phyloP scores from a whole-genome alignment of 1,140 invertebrate genomes.

The Aporrectodea caliginosa region DNA sequence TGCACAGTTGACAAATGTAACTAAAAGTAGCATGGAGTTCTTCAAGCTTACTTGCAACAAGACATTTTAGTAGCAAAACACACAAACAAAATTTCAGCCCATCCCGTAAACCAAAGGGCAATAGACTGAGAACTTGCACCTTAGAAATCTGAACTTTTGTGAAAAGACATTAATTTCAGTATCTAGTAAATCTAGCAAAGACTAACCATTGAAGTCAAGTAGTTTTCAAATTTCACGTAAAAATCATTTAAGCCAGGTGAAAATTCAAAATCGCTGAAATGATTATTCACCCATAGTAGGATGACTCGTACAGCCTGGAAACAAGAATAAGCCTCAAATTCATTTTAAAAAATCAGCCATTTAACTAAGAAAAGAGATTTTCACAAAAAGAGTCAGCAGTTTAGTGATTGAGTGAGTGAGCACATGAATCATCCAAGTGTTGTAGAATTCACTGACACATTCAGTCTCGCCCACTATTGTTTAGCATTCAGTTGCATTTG shows the following conservation, averaged over 20 bases:
- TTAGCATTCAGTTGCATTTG: not conserved
- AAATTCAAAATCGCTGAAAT: conserved; percentile 98
- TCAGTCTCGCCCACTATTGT: conserved; percentile 68
- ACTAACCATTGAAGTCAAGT: not conserved
- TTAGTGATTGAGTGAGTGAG: not conserved
- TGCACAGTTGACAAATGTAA: too few relatives aligned
- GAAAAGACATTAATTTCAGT: too few relatives aligned
- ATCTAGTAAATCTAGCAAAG: too few relatives aligned
- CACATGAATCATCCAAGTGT: not conserved
- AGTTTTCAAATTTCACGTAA: conserved; percentile 76
- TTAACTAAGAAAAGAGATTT: not conserved
- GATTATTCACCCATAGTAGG: conserved; percentile 96
- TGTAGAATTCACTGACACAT: conserved; percentile 16
- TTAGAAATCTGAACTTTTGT: too few relatives aligned
- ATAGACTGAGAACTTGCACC: too few relatives aligned
- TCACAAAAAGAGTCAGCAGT: not conserved
- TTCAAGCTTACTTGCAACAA: too few relatives aligned
- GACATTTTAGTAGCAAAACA: too few relatives aligned
- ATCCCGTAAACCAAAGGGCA: too few relatives aligned
- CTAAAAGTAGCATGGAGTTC: too few relatives aligned
- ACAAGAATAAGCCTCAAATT: not conserved
- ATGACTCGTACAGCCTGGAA: conserved; percentile 66
- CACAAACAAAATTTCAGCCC: too few relatives aligned
- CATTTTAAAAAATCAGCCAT: not conserved
- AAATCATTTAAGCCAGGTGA: conserved; percentile 95